Percentiles rank a stretch among this genome's conserved stretches.
Conservation (phyloP, 2,797 vertebrate species). For the Coregonus suidteri region DNA sequence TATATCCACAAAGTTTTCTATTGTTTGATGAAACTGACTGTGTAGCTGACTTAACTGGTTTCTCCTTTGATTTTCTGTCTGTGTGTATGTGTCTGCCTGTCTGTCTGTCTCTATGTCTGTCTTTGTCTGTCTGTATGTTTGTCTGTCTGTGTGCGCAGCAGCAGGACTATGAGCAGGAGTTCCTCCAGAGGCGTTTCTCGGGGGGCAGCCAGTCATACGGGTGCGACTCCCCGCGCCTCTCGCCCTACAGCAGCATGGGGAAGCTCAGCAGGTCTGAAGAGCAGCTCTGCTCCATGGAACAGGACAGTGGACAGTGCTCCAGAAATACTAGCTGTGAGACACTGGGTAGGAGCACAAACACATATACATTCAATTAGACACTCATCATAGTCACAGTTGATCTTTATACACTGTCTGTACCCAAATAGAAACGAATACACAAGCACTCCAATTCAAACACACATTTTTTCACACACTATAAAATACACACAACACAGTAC, state of each 20-base stretch:
- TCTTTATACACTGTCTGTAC: background rate
- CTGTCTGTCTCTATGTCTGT: background rate
- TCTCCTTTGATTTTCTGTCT: no score
- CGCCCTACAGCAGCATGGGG: constrained; percentile 93
- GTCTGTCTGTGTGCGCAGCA: constrained; percentile 42
- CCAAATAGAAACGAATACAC: background rate
- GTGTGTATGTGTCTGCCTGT: background rate
- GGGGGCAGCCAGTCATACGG: constrained; percentile 95
- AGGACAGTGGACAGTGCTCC: constrained; percentile 96
- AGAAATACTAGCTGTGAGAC: constrained; percentile 99
- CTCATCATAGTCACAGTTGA: no score
- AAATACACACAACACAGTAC: no score
- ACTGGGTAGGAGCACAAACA: constrained; percentile 79
- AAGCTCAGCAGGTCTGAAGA: constrained; percentile 98
- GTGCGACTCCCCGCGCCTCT: constrained; percentile 92
- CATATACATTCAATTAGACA: background rate
- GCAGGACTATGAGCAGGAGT: constrained; percentile 91
- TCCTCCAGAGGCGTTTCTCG: constrained; percentile 90
- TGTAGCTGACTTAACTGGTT: no score
- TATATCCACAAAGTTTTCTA: background rate
- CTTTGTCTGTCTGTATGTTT: background rate
- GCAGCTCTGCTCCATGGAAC: constrained; percentile 94
- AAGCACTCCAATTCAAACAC: background rate
- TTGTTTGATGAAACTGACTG: no score
- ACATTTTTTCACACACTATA: background rate